Conservation (phyloP, 1,140 invertebrate genomes). For the Hyles vespertilio region DNA sequence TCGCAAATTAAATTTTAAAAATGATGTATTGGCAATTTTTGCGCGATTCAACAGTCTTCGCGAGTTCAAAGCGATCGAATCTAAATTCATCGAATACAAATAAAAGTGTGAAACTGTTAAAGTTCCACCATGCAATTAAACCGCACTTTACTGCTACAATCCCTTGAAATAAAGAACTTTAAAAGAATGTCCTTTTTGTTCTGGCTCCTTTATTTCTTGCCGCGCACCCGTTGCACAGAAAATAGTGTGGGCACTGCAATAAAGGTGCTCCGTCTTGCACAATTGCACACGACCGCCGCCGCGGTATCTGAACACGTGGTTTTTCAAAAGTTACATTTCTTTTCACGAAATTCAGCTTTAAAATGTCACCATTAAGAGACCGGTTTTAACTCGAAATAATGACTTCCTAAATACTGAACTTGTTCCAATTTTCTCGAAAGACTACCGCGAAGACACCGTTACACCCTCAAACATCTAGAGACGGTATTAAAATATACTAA, state of each 20-base stretch:
- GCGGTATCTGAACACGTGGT: conserved; percentile 14
- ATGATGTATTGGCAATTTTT: no score
- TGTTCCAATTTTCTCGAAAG: no score
- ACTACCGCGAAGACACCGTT: no score
- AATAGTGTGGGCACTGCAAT: conserved; percentile 57
- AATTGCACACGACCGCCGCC: conserved; percentile 44
- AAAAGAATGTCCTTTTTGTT: conserved; percentile 62
- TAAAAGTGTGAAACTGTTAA: conserved; percentile 49
- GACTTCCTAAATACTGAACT: no score
- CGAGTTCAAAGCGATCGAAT: conserved; percentile 40
- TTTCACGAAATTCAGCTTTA: conserved; percentile 9
- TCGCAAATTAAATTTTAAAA: no score
- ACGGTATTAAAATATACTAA: no score
- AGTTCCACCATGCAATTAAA: conserved; percentile 67
- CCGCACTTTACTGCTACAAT: conserved; percentile 64
- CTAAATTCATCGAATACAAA: conserved; percentile 57
- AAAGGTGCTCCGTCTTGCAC: conserved; percentile 49
- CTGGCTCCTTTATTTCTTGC: conserved; percentile 58
- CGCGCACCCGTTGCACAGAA: conserved; percentile 42
- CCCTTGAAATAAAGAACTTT: conserved; percentile 67
- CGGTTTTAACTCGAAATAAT: no score
- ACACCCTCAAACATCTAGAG: no score
- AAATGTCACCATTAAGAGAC: no score
- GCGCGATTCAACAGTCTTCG: not conserved
- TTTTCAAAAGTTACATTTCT: conserved; percentile 25